Base-by-base conservation (phyloP, 2,113 vertebrate genomes). In the Edolisoma coerulescens region DNA sequence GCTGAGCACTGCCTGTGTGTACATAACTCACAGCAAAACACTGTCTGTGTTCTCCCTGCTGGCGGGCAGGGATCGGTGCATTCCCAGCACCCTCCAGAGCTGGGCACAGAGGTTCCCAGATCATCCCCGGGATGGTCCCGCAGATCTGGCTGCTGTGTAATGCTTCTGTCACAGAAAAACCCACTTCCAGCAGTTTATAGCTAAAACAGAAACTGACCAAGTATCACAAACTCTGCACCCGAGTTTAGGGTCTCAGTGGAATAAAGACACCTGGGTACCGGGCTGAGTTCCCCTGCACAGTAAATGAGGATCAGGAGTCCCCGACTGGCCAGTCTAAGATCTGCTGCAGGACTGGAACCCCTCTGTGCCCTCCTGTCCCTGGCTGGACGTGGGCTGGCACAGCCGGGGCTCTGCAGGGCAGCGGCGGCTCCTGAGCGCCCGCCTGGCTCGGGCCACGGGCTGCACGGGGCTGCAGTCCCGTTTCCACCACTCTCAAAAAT, bases 171-270 rank as follows among this genome's bases (percentile, higher is more conserved):
- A 20, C 63, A 50, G 21, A 11, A 80, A 53, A 71, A 6, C 11
- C 8, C 63, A 9, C 39, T 64, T 16, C 22, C 54, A 56, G 70
- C 32, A 52, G 37, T 20, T 89, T 30, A 24, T 10, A 65, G 28
- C 53, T 83, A 42, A n/a, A 42, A 13, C 0, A 64, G 60, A 22
- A 59, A 21, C 30, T 3, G 41, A 14, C 5, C 10, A 37, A 61
- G 8, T 3, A 4, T 4, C 41, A 37, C 9, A 33, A n/a, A 30
- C 69, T 37, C 11, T 13, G 50, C 60, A 32, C 13, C 13, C 3
- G 4, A 16, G 6, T 37, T 39, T 2, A 35, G 11, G 39, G 3
- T 27, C 33, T 39, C 10, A 2, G 11, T 3, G 28, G 4, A 21
- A 16, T 16, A 26, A 28, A 26, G 42, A 5, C 6, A n/a, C 26